Evolutionary conservation across 2,888 invertebrate genomes (phyloP).

Genomic region (Limnephilus marmoratus): DNA sequence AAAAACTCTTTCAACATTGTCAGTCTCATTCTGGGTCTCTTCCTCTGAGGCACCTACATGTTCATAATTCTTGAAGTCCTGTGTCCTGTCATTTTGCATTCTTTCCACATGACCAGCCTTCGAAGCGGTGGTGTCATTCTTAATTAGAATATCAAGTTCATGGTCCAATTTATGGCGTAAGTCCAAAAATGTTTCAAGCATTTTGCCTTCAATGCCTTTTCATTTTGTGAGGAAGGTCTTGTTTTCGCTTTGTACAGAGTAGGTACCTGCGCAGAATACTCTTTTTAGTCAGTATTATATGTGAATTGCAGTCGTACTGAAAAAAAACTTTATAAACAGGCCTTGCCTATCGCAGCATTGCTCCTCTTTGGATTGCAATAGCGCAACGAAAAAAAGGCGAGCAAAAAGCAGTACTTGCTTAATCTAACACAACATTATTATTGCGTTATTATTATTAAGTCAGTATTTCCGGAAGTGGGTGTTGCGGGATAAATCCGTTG

Average conservation of each 20-base stretch:
- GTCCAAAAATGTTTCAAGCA: too few species aligned
- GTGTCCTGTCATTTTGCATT: not conserved
- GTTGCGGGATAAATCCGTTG: not conserved
- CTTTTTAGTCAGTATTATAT: not conserved
- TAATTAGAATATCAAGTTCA: not conserved
- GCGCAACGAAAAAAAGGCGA: not conserved
- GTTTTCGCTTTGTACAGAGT: not conserved
- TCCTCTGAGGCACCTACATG: not conserved
- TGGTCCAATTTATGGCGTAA: not conserved
- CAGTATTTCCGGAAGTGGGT: slow-evolving; percentile 26
- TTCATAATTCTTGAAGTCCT: not conserved
- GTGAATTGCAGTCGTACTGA: too few species aligned
- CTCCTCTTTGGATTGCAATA: not conserved
- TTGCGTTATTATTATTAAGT: not conserved
- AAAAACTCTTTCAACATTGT: not conserved
- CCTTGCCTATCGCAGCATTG: not conserved
- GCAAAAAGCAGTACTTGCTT: not conserved
- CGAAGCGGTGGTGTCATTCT: not conserved
- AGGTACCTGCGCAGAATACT: not conserved
- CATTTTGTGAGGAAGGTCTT: not conserved
- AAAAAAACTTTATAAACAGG: not conserved
- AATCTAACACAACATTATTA: not conserved
- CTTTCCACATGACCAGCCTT: not conserved
- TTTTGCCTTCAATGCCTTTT: not conserved
- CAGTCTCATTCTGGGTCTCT: not conserved